A percentile compares a stretch with the other conserved stretches of the same genome.
These are phyloP conservation scores for Paracanthobrama guichenoti DNA, from an alignment of 2,113 vertebrate species.

Conservation along the genomic window DNA sequence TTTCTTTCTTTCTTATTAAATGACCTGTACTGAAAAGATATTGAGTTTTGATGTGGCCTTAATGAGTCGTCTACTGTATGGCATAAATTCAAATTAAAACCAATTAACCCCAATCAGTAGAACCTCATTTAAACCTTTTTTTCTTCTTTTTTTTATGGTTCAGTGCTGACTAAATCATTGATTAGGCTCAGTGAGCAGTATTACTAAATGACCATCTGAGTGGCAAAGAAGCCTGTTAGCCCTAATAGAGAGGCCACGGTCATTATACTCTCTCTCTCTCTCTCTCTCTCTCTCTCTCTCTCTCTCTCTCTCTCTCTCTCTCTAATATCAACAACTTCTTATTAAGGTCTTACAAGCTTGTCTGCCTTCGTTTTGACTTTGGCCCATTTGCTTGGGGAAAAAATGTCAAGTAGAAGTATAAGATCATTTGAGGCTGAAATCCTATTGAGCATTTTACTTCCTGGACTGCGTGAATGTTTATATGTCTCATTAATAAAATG, in stretches of 20 bases:
- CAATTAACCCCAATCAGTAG: constrained; percentile 98
- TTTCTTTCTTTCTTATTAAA: constrained; percentile 66
- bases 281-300: constrained; percentile 64
- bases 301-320: constrained; percentile 63
- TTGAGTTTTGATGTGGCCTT: constrained; percentile 80
- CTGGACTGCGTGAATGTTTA: constrained; percentile 67
- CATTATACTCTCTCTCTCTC: constrained; percentile 72
- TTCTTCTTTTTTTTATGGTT: constrained; percentile 86
- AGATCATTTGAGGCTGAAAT: constrained; percentile 72
- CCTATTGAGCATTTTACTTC: constrained; percentile 68
- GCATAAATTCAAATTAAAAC: constrained; percentile 98
- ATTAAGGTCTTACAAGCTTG: constrained; percentile 70
- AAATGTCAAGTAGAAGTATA: constrained; percentile 79
- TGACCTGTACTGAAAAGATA: constrained; percentile 78
- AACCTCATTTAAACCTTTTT: constrained; percentile 81
- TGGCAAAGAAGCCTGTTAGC: constrained; percentile 82
- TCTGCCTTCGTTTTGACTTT: constrained; percentile 74
- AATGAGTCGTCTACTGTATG: constrained; percentile 85
- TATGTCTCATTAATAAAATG: constrained; percentile 66
- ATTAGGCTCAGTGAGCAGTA: constrained; percentile 91
- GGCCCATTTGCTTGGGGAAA: constrained; percentile 69
- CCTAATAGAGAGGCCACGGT: constrained; percentile 75
- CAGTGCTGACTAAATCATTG: constrained; percentile 86
- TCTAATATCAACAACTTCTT: constrained; percentile 74
- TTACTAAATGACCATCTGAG: constrained; percentile 86